A percentile compares a stretch with the other conserved stretches of the same genome.
Evolutionary conservation across 2,888 invertebrate genomes (phyloP).

Genomic region (Lycophotia porphyrea): DNA sequence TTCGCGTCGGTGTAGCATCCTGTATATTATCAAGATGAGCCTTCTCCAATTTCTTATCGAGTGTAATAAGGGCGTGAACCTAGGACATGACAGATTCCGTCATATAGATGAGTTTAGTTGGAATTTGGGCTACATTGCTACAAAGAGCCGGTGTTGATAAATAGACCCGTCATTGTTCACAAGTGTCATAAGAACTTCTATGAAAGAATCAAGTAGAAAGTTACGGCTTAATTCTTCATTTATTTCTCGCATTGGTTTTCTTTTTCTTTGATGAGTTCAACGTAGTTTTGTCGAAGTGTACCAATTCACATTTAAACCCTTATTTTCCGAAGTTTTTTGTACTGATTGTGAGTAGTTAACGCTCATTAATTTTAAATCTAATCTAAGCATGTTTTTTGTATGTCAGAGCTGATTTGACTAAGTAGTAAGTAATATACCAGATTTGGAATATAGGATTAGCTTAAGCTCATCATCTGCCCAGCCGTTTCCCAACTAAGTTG

Average conservation of each 20-base stretch:
- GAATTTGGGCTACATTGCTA: slow-evolving; percentile 50
- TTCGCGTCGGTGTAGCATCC: too few relatives aligned
- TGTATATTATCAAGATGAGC: background rate
- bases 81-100: slow-evolving; percentile 55
- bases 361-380: background rate
- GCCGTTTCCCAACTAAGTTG: too few relatives aligned
- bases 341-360: background rate
- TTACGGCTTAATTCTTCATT: slow-evolving; percentile 29
- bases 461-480: too few relatives aligned
- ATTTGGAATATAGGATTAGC: too few relatives aligned
- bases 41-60: slow-evolving; percentile 11
- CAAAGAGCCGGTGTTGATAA: slow-evolving; percentile 53
- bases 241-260: slow-evolving; percentile 20
- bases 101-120: slow-evolving; percentile 65
- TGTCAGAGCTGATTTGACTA: background rate
- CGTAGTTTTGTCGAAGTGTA: background rate
- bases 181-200: slow-evolving; percentile 47
- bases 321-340: background rate
- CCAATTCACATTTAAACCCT: background rate
- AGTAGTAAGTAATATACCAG: background rate
- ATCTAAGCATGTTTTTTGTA: background rate
- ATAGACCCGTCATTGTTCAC: slow-evolving; percentile 51
- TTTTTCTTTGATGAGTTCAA: slow-evolving; percentile 5
- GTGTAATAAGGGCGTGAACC: slow-evolving; percentile 16
- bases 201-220: slow-evolving; percentile 35